Conservation (phyloP, 2,797 vertebrate genomes). For the Helarctos malayanus region DNA sequence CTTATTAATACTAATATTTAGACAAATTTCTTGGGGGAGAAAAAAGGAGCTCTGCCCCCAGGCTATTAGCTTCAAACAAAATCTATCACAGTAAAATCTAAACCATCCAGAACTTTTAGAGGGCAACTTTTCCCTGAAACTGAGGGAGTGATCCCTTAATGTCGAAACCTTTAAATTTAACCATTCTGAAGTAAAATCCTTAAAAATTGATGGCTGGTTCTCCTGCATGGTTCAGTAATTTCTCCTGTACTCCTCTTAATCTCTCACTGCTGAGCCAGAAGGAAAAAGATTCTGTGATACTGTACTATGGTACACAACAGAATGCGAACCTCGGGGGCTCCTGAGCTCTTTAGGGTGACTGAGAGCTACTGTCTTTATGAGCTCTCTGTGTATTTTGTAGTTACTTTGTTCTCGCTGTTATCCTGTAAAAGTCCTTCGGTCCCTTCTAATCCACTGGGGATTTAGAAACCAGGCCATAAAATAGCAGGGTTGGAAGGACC, state of each 20-base stretch:
- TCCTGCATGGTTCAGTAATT: too few relatives aligned
- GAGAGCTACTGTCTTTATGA: neutral
- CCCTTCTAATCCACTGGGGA: conserved; percentile 30
- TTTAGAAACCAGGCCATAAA: conserved; percentile 61
- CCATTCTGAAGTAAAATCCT: neutral
- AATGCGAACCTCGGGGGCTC: neutral
- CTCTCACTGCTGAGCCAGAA: neutral
- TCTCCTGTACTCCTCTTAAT: neutral
- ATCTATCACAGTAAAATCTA: neutral
- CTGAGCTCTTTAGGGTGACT: too few relatives aligned
- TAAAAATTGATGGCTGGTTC: neutral
- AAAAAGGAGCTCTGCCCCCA: neutral
- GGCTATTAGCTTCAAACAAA: neutral
- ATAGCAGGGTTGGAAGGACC: neutral
- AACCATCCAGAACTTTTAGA: neutral
- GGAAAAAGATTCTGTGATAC: fast-evolving
- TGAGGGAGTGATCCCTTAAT: fast-evolving
- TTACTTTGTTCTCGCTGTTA: neutral
- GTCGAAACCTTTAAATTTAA: neutral
- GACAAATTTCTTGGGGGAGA: neutral
- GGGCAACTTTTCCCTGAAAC: neutral
- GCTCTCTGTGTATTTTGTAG: neutral
- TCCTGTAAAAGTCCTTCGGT: neutral
- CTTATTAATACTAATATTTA: neutral
- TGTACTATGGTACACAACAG: neutral